Evolutionary conservation across 2,113 vertebrate species (phyloP), one percentile per base, ranked within the genome.

Genomic region (Oncorhynchus gorbuscha): DNA sequence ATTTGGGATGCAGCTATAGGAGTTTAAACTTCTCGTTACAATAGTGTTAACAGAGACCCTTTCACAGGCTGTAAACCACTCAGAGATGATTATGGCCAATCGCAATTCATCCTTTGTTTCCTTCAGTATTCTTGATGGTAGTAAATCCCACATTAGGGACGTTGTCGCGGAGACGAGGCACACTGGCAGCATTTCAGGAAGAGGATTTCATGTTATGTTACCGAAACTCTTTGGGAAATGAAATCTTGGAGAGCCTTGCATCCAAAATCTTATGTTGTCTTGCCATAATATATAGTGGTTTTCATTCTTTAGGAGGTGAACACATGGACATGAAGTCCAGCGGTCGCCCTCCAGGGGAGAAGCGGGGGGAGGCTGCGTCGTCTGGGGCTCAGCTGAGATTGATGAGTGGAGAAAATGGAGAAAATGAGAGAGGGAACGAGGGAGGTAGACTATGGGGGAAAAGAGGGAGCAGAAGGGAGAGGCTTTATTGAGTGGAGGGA

Each of bases 381-480:
- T 24, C 65, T 62, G 71, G 66, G 76, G 73, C 81, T 87, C 84
- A 85, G 84, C 81, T 78, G 82, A 73, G 75, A 81, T 70, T 77
- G 75, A 70, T 26, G 16, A 64, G 48, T n/a, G 32, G 18, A 28
- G 20, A 39, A 64, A 76, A 64, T 5, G 32, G 64, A 30, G 61
- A n/a, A n/a, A 64, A 30, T 28, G 67, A 39, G 28, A 6, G 30
- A 8, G 67, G 67, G 5, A 20, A 35, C 3, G 32, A 39, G 68
- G 35, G 68, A 22, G 32, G 3, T 1, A 22, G 35, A 3, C 35
- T 1, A 22, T 7, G 20, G 35, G 35, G 9, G 35, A 1, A 22
- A 45, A 69, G 18, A 9, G 32, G 12, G 18, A 26, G 65, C 5
- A 18, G 26, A 8, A 16, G 5, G 12, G 5, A 1, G 3, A 28